A percentile compares a stretch with the other conserved stretches of the same genome.
Conservation (phyloP, 2,113 vertebrate species). For the Nerophis ophidion region DNA sequence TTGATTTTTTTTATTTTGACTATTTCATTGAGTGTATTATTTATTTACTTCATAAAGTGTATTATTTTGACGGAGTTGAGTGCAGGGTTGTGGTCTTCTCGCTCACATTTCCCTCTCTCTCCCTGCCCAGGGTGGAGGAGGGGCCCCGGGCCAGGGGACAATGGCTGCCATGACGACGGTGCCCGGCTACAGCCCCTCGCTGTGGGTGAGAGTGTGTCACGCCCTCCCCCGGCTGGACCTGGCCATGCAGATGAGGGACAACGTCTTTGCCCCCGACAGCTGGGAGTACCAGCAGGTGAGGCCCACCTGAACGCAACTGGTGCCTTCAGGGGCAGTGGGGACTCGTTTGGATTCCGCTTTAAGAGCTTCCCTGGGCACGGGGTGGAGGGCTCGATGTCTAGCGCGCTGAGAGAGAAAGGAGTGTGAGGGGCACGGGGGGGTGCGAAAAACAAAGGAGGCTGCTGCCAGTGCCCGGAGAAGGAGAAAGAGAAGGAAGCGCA, state of each 20-base stretch:
- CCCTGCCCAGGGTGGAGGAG: constrained; percentile 48
- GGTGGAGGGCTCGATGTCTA: no score
- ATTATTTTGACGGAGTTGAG: no score
- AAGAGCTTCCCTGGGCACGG: no score
- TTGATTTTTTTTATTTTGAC: no score
- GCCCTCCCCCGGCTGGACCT: constrained; percentile 75
- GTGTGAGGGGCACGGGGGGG: no score
- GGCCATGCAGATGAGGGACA: constrained; percentile 74
- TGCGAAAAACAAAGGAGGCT: constrained; percentile 52
- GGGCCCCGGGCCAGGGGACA: constrained; percentile 44
- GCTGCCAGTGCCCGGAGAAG: constrained; percentile 39
- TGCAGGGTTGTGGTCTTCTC: not conserved
- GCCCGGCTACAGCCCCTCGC: constrained; percentile 71
- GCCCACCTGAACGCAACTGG: not conserved
- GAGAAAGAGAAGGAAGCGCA: constrained; percentile 25
- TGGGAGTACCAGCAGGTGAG: constrained; percentile 80
- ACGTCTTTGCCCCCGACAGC: constrained; percentile 72
- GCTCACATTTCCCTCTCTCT: constrained; percentile 16
- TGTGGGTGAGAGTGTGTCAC: constrained; percentile 76
- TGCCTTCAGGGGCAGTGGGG: not conserved
- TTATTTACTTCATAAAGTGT: no score
- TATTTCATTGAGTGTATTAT: no score
- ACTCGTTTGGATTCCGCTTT: no score
- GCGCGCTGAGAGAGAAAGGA: not conserved
- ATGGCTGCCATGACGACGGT: constrained; percentile 71